Evolutionary conservation across 1,140 invertebrate genomes (phyloP), one percentile per base, ranked within the genome.

Genomic region (Cherax quadricarinatus): DNA sequence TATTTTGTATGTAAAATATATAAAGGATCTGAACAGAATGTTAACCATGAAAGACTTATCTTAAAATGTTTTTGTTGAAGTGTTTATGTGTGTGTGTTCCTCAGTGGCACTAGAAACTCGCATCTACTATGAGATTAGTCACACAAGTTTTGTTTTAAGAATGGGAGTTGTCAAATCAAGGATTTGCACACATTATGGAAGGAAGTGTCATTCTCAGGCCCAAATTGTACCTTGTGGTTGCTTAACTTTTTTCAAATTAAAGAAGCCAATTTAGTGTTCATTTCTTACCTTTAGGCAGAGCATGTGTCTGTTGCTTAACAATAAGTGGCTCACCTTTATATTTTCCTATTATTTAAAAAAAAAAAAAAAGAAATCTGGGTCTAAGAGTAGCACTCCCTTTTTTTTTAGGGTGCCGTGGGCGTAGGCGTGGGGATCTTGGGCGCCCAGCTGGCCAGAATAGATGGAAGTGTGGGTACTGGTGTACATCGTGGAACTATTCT

Each of bases 381-480:
- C 79, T 86, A 90, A 91, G 90, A 86, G 85, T 62, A 70, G 62
- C 90, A 81, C 73, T 81, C 78, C 84, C 90, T 91, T 82, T 91
- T 82, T 57, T 91, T 91, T 91, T 91, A 91, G 90, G 90, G 90
- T 62, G 81, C 81, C 4, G 80, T 80, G 60, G 60, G 86, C 86
- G 86, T 75, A 66, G 88, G 88, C 80, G 89, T 91, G 82, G 89
- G 89, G 51, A 85, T 79, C 89, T 57, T 85, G 89, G 82, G 89
- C 83, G 89, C 83, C 24, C 81, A 60, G 70, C 88, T 90, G 88
- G 88, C 82, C 62, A 83, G 88, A 73, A 24, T 90, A 53, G 88
- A 62, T 6, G 89, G 70, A 80, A 73, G 84, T 48, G 62, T 83
- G 70, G 80, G 24, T 6, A 73, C 41, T 66, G 84, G 89, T 66